Evolutionary conservation across 2,797 vertebrate species (phyloP).

Genomic region (Alcedo quadribrachys): DNA sequence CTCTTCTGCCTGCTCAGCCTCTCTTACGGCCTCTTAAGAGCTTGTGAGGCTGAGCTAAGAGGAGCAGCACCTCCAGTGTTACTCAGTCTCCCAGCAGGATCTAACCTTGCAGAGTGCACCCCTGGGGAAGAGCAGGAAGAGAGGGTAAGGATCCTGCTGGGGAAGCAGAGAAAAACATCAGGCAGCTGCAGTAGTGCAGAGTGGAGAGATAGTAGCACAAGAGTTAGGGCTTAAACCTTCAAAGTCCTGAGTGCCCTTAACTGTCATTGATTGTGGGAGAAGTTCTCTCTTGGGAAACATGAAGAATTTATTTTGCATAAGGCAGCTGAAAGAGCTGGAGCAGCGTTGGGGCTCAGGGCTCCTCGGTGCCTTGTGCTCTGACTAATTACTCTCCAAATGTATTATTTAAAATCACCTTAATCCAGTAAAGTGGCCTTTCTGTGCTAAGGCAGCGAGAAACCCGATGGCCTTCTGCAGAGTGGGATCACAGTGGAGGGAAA

Average conservation of each 20-base stretch:
- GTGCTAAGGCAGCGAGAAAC: neutral
- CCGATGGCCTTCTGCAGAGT: neutral
- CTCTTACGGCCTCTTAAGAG: conserved; percentile 11
- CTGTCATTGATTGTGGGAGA: conserved; percentile 51
- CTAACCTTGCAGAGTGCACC: neutral
- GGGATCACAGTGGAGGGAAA: neutral
- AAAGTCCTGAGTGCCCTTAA: conserved; percentile 50
- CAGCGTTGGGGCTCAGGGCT: neutral
- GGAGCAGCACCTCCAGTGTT: conserved; percentile 12
- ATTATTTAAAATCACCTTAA: conserved; percentile 54
- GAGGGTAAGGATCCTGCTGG: neutral
- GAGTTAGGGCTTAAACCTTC: conserved; percentile 10
- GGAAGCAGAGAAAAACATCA: neutral
- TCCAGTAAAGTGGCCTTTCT: conserved; percentile 14
- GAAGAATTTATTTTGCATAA: conserved; percentile 25
- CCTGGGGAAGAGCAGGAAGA: neutral
- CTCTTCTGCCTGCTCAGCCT: neutral
- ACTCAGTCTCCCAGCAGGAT: conserved; percentile 26
- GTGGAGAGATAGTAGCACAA: neutral
- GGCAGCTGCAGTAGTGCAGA: conserved; percentile 5
- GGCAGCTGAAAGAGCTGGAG: neutral
- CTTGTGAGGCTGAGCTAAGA: conserved; percentile 2
- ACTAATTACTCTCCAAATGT: conserved; percentile 59
- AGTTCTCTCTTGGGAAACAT: conserved; percentile 32
- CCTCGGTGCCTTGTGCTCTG: neutral